Conservation (phyloP, 2,888 invertebrate genomes). For the Hypselothyrea guttata region DNA sequence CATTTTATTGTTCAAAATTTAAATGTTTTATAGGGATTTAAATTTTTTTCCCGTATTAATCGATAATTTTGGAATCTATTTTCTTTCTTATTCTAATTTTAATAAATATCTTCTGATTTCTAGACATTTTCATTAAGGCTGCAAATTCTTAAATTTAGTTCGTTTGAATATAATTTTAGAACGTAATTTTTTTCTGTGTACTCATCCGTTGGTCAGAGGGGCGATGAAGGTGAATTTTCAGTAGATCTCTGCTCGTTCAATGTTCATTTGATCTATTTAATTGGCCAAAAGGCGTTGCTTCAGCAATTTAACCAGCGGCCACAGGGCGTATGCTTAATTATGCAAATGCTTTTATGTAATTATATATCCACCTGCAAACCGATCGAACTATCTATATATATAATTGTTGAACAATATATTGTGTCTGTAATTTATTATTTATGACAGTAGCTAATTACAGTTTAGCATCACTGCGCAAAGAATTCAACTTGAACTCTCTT, state of each 20-base stretch:
- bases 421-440: slow-evolving; percentile 38
- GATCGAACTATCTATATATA: slow-evolving; percentile 35
- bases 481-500: slow-evolving; percentile 62
- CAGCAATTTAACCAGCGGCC: slow-evolving; percentile 33
- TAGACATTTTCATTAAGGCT: too few species aligned
- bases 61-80: too few species aligned
- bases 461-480: slow-evolving; percentile 41
- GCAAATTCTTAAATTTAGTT: too few species aligned
- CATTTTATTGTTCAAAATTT: too few species aligned
- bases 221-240: slow-evolving; percentile 45
- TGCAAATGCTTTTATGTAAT: slow-evolving; percentile 65
- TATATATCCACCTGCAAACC: slow-evolving; percentile 52
- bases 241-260: slow-evolving; percentile 26
- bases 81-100: too few species aligned
- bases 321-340: slow-evolving; percentile 76
- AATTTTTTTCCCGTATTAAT: too few species aligned
- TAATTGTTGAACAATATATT: slow-evolving; percentile 4
- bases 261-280: slow-evolving; percentile 51
- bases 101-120: too few species aligned
- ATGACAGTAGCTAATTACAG: slow-evolving; percentile 56
- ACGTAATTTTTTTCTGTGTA: too few species aligned
- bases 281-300: slow-evolving; percentile 41
- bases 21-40: too few species aligned
- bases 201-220: slow-evolving; percentile 1
- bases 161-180: too few species aligned